phyloP scores from a whole-genome alignment of 2,888 invertebrate species.

The Parochlus steinenii region DNA sequence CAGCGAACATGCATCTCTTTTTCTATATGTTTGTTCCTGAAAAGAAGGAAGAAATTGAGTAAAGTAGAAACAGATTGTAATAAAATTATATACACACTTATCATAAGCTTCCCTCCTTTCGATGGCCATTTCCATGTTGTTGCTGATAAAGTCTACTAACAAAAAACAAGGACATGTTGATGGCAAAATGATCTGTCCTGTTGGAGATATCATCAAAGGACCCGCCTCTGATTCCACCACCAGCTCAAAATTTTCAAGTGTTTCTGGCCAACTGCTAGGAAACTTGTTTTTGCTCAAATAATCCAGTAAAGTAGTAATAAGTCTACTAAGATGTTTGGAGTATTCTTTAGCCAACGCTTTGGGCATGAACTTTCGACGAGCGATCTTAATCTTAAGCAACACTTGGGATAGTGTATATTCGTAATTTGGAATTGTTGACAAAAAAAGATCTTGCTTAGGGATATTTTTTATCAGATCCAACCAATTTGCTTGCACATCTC shows the following conservation, averaged over 20 bases:
- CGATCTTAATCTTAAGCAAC: slow-evolving; percentile 65
- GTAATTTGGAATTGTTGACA: slow-evolving; percentile 62
- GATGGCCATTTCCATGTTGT: slow-evolving; percentile 58
- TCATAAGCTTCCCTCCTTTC: slow-evolving; percentile 55
- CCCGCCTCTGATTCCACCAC: slow-evolving; percentile 62
- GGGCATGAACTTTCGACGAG: slow-evolving; percentile 80
- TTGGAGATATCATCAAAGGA: slow-evolving; percentile 82
- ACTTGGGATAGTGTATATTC: slow-evolving; percentile 73
- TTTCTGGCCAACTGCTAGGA: slow-evolving; percentile 54
- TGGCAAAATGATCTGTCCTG: slow-evolving; percentile 85
- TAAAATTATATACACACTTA: slow-evolving; percentile 36
- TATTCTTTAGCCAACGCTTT: slow-evolving; percentile 76
- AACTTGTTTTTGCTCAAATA: slow-evolving; percentile 46
- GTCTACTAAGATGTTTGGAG: slow-evolving; percentile 62
- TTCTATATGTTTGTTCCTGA: slow-evolving; percentile 66
- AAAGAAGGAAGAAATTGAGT: slow-evolving; percentile 16
- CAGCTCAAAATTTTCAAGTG: no score
- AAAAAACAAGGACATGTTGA: slow-evolving; percentile 79
- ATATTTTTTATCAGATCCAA: slow-evolving; percentile 74
- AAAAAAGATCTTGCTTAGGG: slow-evolving; percentile 51
- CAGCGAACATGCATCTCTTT: slow-evolving; percentile 51
- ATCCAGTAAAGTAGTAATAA: slow-evolving; percentile 74
- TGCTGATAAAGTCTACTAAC: slow-evolving; percentile 65
- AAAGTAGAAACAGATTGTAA: slow-evolving; percentile 1
- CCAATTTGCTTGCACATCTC: slow-evolving; percentile 89